A percentile compares a stretch with the other conserved stretches of the same genome.
Conservation (phyloP, 2,797 vertebrate species). For the Luscinia megarhynchos region DNA sequence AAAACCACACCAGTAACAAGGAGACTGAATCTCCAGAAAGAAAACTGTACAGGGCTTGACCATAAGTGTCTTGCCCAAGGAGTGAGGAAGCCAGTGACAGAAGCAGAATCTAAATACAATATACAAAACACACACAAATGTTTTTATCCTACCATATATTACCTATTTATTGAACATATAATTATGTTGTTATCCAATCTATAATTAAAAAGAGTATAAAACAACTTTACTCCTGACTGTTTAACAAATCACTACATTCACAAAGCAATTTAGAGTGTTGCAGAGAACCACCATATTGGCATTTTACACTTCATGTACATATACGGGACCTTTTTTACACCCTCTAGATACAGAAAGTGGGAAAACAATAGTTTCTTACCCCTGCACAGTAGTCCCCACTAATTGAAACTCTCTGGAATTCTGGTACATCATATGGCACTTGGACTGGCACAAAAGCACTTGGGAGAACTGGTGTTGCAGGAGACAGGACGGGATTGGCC, state of each 20-base stretch:
- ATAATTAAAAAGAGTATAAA: background rate
- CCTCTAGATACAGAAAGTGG: background rate
- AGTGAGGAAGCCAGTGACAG: background rate
- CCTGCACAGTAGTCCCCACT: slow-evolving; percentile 97
- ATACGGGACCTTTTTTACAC: background rate
- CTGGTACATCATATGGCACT: slow-evolving; percentile 78
- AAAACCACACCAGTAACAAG: background rate
- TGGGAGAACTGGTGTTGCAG: slow-evolving; percentile 60
- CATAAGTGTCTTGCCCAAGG: background rate
- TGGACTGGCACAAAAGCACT: slow-evolving; percentile 62
- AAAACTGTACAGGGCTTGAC: background rate
- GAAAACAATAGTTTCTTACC: slow-evolving; percentile 81
- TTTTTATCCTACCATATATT: background rate
- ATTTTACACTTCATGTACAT: background rate
- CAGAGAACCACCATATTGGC: background rate
- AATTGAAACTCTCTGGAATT: slow-evolving; percentile 96
- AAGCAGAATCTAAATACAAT: background rate
- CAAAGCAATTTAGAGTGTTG: background rate
- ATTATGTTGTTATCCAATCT: background rate
- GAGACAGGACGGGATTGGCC: slow-evolving; percentile 67
- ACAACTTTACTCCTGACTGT: background rate
- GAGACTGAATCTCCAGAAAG: background rate
- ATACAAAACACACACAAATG: background rate
- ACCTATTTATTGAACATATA: background rate
- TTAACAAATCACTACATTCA: background rate